These are phyloP conservation scores for Emys orbicularis DNA, from an alignment of 2,797 vertebrate species.

Conservation along the genomic window DNA sequence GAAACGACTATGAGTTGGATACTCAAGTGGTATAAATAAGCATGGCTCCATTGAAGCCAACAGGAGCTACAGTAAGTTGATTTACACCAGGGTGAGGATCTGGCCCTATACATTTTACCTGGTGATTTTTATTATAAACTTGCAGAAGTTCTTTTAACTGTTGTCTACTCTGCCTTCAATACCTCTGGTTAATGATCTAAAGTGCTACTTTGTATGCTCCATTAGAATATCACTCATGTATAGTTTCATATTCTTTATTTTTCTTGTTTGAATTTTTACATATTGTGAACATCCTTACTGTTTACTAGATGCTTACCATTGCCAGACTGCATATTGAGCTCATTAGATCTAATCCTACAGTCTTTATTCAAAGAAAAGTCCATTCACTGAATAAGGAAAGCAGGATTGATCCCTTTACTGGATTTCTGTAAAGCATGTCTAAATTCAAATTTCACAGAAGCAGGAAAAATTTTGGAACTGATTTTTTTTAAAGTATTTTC, in stretches of 20 bases:
- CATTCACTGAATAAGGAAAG: not conserved
- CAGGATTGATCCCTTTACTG: not conserved
- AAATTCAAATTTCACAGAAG: not conserved
- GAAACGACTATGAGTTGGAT: not conserved
- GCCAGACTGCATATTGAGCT: not conserved
- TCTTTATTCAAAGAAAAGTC: not conserved
- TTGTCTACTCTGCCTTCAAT: not conserved
- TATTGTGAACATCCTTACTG: not conserved
- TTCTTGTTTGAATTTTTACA: not conserved
- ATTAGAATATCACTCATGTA: not conserved
- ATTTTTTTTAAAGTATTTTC: constrained; percentile 12
- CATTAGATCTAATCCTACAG: not conserved
- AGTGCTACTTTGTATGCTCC: not conserved
- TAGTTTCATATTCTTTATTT: not conserved
- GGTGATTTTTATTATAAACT: not conserved
- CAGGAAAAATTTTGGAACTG: not conserved
- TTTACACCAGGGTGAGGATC: constrained; percentile 25
- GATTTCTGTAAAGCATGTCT: not conserved
- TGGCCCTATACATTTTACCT: not conserved
- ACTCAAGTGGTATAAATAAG: not conserved
- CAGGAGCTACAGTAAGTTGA: not conserved
- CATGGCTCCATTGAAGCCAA: not conserved
- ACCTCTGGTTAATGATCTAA: not conserved
- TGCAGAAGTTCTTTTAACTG: not conserved
- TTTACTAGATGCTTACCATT: not conserved